Base-by-base conservation (phyloP, 2,888 invertebrate genomes). In the Macaria notata region DNA sequence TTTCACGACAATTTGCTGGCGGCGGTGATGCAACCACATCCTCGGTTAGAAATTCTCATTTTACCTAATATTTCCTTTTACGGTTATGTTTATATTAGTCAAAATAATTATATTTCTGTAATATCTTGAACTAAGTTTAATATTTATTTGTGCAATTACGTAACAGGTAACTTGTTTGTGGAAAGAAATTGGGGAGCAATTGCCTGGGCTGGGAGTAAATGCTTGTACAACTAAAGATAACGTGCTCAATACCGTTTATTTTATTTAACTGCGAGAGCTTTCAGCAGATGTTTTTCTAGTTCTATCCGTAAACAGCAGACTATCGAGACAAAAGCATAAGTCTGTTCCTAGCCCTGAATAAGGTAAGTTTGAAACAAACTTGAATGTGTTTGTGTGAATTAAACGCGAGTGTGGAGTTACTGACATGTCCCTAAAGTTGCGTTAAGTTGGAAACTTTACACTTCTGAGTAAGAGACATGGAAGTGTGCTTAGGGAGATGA, bases 1-100 rank as follows among this genome's bases (percentile, higher is more conserved):
- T 76, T 73, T 71, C 63, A 72, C 66, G 72, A 71, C 71, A 71
- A 69, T 69, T 63, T 66, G 64, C 65, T 59, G 63, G 56, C 61
- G 53, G 63, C 66, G 66, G 61, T 67, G 66, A 66, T 69, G 67
- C 68, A 67, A 70, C 71, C 69, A 64, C 69, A 63, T 56, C 59
- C 65, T 66, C 70, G 72, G 72, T 57, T 52, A 48, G 36, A 48
- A 57, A 42, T 41, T 19, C 19, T 19, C 19, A 41, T n/a, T 9
- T 41, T 5, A 36, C 33, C 9, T 46, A 9, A 8, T 8, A 31
- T 42, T 42, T 42, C 8, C 3, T 42, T 8, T 9, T 42, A 19
- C 19, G 19, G 19, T 19, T 19, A 19, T 19, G 19, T 19, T 19
- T 19, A 19, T 1, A 19, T 19, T 19, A 19, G 19, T 19, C 19